These are phyloP conservation scores for Erpetoichthys calabaricus DNA, from an alignment of 2,797 vertebrate species.

Conservation along the genomic window DNA sequence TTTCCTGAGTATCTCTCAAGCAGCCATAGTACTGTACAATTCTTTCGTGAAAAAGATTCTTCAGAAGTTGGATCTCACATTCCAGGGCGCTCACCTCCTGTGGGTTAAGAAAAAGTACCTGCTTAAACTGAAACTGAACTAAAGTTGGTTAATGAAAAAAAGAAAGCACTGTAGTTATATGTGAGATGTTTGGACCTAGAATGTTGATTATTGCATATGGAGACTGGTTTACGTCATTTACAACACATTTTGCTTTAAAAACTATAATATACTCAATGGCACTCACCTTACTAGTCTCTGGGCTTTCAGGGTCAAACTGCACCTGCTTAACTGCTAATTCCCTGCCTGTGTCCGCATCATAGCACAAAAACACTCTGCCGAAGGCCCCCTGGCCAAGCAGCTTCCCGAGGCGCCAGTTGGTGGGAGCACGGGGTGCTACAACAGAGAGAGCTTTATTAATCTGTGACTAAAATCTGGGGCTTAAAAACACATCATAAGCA, in stretches of 20 bases:
- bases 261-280: not conserved
- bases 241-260: not conserved
- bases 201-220: no score
- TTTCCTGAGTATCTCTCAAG: conserved; percentile 75
- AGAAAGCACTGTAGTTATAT: no score
- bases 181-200: no score
- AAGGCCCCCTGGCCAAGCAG: conserved; percentile 92
- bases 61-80: conserved; percentile 95
- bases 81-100: conserved; percentile 95
- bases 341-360: conserved; percentile 86
- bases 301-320: conserved; percentile 92
- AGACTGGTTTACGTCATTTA: no score
- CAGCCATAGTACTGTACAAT: conserved; percentile 98
- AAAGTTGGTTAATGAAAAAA: not conserved
- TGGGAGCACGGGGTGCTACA: conserved; percentile 88
- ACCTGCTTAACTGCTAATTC: conserved; percentile 96
- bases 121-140: not conserved
- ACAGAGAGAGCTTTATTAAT: conserved; percentile 13
- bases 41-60: conserved; percentile 86
- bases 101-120: conserved; percentile 15
- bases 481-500: no score
- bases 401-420: conserved; percentile 93
- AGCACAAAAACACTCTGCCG: conserved; percentile 88
- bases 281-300: conserved; percentile 90
- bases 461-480: no score